A percentile compares a stretch with the other conserved stretches of the same genome.
phyloP scores from a whole-genome alignment of 2,113 vertebrate genomes.

The Cardinalis cardinalis region DNA sequence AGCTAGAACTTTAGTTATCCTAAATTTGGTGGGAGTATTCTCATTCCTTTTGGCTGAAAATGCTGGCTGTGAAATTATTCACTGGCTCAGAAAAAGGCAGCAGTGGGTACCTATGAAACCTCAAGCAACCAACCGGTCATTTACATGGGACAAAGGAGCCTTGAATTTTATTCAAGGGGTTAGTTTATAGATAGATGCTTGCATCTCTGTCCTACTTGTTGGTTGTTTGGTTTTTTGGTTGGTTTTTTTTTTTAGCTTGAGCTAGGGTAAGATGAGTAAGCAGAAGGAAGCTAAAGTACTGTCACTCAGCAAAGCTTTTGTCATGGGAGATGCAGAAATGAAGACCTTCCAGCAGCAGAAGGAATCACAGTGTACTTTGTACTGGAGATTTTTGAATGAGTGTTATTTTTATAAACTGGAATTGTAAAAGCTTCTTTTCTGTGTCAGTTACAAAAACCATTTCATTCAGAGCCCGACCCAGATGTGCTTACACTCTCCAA shows the following conservation, averaged over 20 bases:
- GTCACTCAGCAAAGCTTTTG: not conserved
- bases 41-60: not conserved
- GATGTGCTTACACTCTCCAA: not conserved
- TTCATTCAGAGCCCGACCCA: not conserved
- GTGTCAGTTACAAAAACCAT: not conserved
- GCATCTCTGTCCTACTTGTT: not conserved
- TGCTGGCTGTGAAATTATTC: not conserved
- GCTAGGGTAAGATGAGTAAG: not conserved
- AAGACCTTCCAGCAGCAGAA: not conserved
- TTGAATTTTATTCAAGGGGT: not conserved
- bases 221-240: too few relatives aligned
- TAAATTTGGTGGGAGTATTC: not conserved
- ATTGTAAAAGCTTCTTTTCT: not conserved
- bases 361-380: not conserved
- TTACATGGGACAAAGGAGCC: not conserved
- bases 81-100: not conserved
- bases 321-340: not conserved
- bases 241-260: not conserved
- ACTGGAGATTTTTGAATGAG: not conserved
- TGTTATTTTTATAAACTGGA: not conserved
- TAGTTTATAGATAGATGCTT: not conserved
- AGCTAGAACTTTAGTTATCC: not conserved
- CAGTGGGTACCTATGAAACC: not conserved
- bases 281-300: not conserved
- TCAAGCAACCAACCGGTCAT: not conserved